Evolutionary conservation across 37 sponge, comb jelly and placozoan species (phyloP).

Genomic region (Chondrosia reniformis): DNA sequence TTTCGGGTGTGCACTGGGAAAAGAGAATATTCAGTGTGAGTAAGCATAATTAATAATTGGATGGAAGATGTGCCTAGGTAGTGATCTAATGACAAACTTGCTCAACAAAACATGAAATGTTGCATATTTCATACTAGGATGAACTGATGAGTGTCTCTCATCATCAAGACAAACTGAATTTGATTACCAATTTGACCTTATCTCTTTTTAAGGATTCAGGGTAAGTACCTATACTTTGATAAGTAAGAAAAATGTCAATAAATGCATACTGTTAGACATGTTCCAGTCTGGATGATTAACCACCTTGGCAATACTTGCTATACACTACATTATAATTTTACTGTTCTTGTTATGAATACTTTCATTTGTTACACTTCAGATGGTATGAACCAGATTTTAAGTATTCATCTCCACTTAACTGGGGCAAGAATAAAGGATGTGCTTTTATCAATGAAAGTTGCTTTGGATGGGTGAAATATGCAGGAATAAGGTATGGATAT

Average conservation of each 20-base stretch:
- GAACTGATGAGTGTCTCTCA: constrained; percentile 47
- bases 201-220: constrained; percentile 73
- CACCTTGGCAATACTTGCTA: no score
- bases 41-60: background rate
- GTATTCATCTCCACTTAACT: constrained; percentile 30
- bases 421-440: constrained; percentile 62
- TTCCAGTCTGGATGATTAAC: no score
- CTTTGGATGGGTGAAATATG: constrained; percentile 33
- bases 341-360: no score
- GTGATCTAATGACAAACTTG: no score
- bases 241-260: no score
- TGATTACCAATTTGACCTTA: constrained; percentile 49
- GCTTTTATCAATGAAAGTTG: constrained; percentile 59
- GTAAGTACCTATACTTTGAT: constrained; percentile 14
- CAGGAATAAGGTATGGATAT: background rate
- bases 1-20: constrained; percentile 31
- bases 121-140: constrained; percentile 28
- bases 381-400: constrained; percentile 63
- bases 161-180: background rate
- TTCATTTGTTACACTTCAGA: constrained; percentile 17
- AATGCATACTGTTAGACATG: no score
- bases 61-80: background rate
- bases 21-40: constrained; percentile 39
- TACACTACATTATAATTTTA: no score
- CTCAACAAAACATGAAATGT: background rate